phyloP scores from a whole-genome alignment of 2,797 vertebrate genomes.

The Ciconia nigra region DNA sequence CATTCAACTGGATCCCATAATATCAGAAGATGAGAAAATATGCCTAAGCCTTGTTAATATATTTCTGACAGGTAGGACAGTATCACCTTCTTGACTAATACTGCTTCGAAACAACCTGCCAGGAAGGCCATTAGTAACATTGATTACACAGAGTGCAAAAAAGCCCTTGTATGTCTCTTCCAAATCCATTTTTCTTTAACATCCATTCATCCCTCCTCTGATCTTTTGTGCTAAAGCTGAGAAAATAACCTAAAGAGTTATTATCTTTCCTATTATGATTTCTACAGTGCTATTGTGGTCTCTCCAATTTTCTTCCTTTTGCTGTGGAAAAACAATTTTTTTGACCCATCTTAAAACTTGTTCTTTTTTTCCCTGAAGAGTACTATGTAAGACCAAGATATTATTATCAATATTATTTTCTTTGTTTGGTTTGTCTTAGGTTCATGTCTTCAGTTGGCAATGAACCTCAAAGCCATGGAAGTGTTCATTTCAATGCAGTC shows the following conservation, averaged over 20 bases:
- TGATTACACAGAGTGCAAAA: slow-evolving; percentile 57
- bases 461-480: background rate
- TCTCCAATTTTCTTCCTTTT: slow-evolving; percentile 48
- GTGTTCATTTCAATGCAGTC: background rate
- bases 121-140: slow-evolving; percentile 57
- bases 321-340: slow-evolving; percentile 33
- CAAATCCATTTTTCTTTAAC: slow-evolving; percentile 64
- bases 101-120: slow-evolving; percentile 49
- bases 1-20: background rate
- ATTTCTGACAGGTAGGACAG: slow-evolving; percentile 37
- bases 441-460: background rate
- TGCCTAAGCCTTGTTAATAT: slow-evolving; percentile 24
- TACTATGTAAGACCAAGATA: background rate
- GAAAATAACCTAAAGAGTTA: slow-evolving; percentile 45
- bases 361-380: background rate
- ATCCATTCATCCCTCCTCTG: slow-evolving; percentile 37
- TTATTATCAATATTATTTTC: background rate
- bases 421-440: background rate
- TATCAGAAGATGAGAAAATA: slow-evolving; percentile 48
- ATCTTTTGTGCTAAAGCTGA: slow-evolving; percentile 55
- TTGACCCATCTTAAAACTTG: slow-evolving; percentile 8
- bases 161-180: slow-evolving; percentile 32
- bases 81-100: slow-evolving; percentile 55
- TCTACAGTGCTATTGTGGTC: slow-evolving; percentile 7
- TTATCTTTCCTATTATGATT: slow-evolving; percentile 60